Conservation (phyloP, 2,888 invertebrate genomes). For the Lithophane ornitopus region DNA sequence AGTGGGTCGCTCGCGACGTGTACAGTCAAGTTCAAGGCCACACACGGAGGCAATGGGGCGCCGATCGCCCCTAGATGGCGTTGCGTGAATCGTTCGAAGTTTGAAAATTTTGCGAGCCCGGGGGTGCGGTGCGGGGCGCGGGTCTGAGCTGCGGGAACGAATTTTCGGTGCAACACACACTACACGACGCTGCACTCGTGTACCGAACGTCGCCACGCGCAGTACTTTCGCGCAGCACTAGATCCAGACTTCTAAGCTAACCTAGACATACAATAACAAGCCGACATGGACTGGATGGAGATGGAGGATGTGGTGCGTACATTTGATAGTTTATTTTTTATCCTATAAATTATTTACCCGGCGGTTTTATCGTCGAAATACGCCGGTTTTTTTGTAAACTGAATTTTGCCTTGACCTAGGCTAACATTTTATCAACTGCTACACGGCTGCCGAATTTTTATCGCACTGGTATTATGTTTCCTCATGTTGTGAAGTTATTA, state of each 20-base stretch:
- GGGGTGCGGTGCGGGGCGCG: slow-evolving; percentile 82
- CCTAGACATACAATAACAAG: slow-evolving; percentile 79
- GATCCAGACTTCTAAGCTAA: slow-evolving; percentile 80
- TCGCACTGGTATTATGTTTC: slow-evolving; percentile 69
- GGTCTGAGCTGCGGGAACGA: slow-evolving; percentile 84
- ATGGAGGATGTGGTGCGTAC: slow-evolving; percentile 88
- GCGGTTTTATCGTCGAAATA: slow-evolving; percentile 25
- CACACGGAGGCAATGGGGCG: slow-evolving; percentile 79
- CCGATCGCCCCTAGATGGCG: slow-evolving; percentile 88
- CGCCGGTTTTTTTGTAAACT: slow-evolving; percentile 66
- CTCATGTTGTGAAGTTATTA: slow-evolving; percentile 39
- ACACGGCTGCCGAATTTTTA: slow-evolving; percentile 76
- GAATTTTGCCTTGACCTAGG: slow-evolving; percentile 87
- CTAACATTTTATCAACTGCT: slow-evolving; percentile 85
- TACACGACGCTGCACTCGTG: slow-evolving; percentile 88
- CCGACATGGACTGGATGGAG: slow-evolving; percentile 89
- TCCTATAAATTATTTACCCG: slow-evolving; percentile 21
- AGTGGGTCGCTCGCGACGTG: slow-evolving; percentile 86
- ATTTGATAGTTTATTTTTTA: slow-evolving; percentile 60
- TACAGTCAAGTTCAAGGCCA: slow-evolving; percentile 90
- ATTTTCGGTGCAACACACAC: slow-evolving; percentile 89
- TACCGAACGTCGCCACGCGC: slow-evolving; percentile 89
- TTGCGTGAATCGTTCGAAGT: slow-evolving; percentile 81
- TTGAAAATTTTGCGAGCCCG: slow-evolving; percentile 86
- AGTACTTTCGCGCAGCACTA: slow-evolving; percentile 84